Evolutionary conservation across 1,140 invertebrate genomes (phyloP).

Genomic region (Drosophila repleta): DNA sequence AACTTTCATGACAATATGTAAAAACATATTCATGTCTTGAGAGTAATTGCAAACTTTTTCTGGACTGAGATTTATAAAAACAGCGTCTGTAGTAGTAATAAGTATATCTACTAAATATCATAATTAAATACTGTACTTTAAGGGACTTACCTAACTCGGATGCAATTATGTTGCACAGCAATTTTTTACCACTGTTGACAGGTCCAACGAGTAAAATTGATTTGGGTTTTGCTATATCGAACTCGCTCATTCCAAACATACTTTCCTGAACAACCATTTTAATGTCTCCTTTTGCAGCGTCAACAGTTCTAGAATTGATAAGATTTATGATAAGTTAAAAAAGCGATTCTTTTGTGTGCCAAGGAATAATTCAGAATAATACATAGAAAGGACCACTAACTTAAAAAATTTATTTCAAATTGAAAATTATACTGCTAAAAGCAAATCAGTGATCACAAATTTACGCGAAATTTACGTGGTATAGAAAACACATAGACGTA

Average conservation of each 20-base stretch:
- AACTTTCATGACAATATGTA: constrained; percentile 84
- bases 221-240: constrained; percentile 88
- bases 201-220: constrained; percentile 91
- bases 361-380: no score
- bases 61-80: constrained; percentile 92
- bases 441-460: no score
- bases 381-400: no score
- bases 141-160: constrained; percentile 87
- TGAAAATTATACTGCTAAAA: no score
- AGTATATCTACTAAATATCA: no score
- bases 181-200: constrained; percentile 90
- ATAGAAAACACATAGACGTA: no score
- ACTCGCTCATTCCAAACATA: constrained; percentile 86
- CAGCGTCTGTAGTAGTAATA: constrained; percentile 84
- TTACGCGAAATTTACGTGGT: no score
- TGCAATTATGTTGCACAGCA: constrained; percentile 91
- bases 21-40: constrained; percentile 85
- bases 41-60: constrained; percentile 90
- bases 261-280: constrained; percentile 76
- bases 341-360: neutral
- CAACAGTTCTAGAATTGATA: constrained; percentile 85
- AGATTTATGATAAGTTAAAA: neutral
- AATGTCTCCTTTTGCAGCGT: constrained; percentile 87
- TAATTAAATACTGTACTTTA: no score
- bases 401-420: no score